Evolutionary conservation across 2,888 invertebrate species (phyloP).

Genomic region (Drosophila kuntzei): DNA sequence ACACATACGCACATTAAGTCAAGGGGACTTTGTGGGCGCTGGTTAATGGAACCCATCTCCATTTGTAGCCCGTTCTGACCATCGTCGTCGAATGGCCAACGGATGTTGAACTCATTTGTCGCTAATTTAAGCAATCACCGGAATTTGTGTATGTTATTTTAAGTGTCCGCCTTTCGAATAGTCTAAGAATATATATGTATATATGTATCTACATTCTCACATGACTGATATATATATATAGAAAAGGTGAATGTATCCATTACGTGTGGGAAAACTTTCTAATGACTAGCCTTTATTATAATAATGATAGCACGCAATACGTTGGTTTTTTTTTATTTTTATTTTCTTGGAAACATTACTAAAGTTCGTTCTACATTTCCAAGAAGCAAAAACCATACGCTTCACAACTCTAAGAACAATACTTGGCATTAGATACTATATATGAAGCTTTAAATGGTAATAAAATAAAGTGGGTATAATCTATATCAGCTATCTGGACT

Average conservation of each 20-base stretch:
- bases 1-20: not conserved
- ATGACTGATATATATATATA: too few species aligned
- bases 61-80: conserved; percentile 47
- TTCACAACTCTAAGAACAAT: too few species aligned
- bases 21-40: conserved; percentile 13
- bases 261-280: conserved; percentile 10
- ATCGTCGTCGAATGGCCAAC: conserved; percentile 43
- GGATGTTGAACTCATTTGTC: conserved; percentile 72
- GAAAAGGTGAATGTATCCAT: conserved; percentile 14
- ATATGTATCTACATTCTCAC: not conserved
- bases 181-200: conserved; percentile 4
- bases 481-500: too few species aligned
- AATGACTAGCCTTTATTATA: conserved; percentile 8
- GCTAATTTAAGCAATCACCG: conserved; percentile 55
- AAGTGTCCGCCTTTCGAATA: conserved; percentile 10
- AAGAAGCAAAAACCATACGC: too few species aligned
- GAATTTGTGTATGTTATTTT: conserved; percentile 37
- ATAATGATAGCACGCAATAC: not conserved
- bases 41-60: conserved; percentile 54
- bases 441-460: too few species aligned
- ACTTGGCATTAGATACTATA: too few species aligned
- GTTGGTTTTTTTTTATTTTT: not conserved
- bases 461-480: too few species aligned
- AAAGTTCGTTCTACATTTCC: not conserved
- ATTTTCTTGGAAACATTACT: not conserved